These are phyloP conservation scores for Anthophora plumipes DNA, from an alignment of 2,888 invertebrate genomes.

Conservation along the genomic window DNA sequence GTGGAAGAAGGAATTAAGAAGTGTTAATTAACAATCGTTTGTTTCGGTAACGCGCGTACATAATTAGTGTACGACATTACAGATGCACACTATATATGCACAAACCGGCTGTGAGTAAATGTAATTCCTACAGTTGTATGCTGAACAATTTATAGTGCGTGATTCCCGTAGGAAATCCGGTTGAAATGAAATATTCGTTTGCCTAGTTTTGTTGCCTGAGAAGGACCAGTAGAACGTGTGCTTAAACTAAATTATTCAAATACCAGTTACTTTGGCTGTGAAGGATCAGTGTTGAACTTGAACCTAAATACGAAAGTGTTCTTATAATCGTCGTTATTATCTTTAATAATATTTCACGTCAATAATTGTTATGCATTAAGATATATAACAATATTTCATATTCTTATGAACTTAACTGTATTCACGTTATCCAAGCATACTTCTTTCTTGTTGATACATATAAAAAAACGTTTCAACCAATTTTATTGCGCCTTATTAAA, in stretches of 20 bases:
- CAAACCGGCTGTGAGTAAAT: slow-evolving; percentile 43
- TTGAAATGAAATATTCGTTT: slow-evolving; percentile 45
- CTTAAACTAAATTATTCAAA: slow-evolving; percentile 53
- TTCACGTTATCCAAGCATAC: not conserved
- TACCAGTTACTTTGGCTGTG: slow-evolving; percentile 42
- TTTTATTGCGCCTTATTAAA: slow-evolving; percentile 12
- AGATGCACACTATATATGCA: slow-evolving; percentile 5
- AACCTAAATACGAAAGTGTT: slow-evolving; percentile 32
- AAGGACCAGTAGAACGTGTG: slow-evolving; percentile 24
- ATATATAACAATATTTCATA: slow-evolving; percentile 12
- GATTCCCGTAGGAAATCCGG: slow-evolving; percentile 63
- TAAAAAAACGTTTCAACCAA: not conserved
- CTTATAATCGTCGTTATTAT: slow-evolving; percentile 36
- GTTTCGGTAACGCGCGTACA: not conserved
- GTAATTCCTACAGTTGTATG: slow-evolving; percentile 23
- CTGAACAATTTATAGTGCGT: slow-evolving; percentile 38
- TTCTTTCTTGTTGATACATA: slow-evolving; percentile 8
- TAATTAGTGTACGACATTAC: slow-evolving; percentile 30
- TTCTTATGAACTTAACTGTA: slow-evolving; percentile 19
- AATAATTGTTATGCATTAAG: slow-evolving; percentile 17
- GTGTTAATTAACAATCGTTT: slow-evolving; percentile 21
- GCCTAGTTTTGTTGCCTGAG: slow-evolving; percentile 23
- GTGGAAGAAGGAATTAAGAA: not conserved
- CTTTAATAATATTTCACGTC: slow-evolving; percentile 10
- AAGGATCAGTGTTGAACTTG: slow-evolving; percentile 11